Conservation (phyloP, 2,797 vertebrate genomes). For the Sphenodon punctatus region DNA sequence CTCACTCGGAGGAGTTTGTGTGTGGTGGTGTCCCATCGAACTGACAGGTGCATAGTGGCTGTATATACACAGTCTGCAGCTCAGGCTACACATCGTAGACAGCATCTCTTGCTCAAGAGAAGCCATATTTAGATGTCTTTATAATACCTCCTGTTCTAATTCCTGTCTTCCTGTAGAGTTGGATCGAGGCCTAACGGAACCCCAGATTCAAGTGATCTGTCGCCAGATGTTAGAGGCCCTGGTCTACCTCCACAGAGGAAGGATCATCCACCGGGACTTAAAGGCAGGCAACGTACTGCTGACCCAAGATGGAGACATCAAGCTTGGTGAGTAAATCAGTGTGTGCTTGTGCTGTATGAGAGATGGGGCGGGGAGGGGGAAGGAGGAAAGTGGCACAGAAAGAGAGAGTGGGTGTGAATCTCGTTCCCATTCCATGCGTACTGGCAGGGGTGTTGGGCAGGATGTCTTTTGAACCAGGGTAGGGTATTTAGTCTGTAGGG, state of each 20-base stretch:
- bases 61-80: background rate
- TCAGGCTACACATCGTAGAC: background rate
- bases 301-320: slow-evolving; percentile 92
- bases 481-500: background rate
- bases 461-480: background rate
- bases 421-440: background rate
- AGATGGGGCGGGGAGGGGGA: background rate
- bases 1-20: background rate
- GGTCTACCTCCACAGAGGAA: slow-evolving; percentile 90
- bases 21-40: accelerated
- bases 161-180: slow-evolving; percentile 79
- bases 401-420: background rate
- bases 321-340: slow-evolving; percentile 81
- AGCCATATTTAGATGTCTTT: background rate
- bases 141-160: background rate
- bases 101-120: background rate
- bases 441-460: accelerated
- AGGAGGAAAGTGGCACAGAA: background rate
- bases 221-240: slow-evolving; percentile 95
- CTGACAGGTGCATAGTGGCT: background rate
- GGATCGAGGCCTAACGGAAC: slow-evolving; percentile 90
- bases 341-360: background rate
- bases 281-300: slow-evolving; percentile 97
- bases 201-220: slow-evolving; percentile 92
- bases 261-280: slow-evolving; percentile 97